Base-by-base conservation (phyloP, 2,113 vertebrate genomes). In the Ailurus styani region DNA sequence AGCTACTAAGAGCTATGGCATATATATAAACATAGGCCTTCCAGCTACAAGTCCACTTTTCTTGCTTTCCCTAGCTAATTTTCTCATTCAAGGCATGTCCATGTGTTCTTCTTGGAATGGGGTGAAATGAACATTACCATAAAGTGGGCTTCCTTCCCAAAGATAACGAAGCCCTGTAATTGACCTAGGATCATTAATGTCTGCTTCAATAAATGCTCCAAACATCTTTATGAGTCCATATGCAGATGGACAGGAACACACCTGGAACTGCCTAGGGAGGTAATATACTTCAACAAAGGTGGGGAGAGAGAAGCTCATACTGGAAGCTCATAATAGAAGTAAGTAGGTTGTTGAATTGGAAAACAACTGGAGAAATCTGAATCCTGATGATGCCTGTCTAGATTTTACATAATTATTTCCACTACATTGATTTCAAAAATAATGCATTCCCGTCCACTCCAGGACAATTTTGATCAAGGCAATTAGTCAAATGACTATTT, bases 401-500 rank as follows among this genome's bases (percentile, higher is more conserved):
- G 55, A 87, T 85, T n/a, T 87, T 87, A 31, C 37, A 83, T 96
- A 96, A 84, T 57, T 93, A 78, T 75, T 89, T 90, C 57, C 11
- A 90, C 90, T 66, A 86, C 9, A 18, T 73, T 91, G 37, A 52
- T 97, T 95, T 96, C 18, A 93, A 93, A 89, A 97, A 45, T 75
- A 91, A 68, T 81, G 2, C 92, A 3, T 20, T 81, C 40, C 57
- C 7, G 5, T 21, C 68, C 37, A 70, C 34, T 29, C 72, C 18
- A 31, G 40, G 45, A 87, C 34, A 70, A 42, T 91, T 95, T 93
- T 68, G 78, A 93, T 73, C 54, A 83, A 93, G 34, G 60, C 18
- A 73, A 83, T 90, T 87, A 92, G 83, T 87, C 52, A 96, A 86
- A 86, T 91, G 40, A 81, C 23, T 90, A 73, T 5, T 72, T 52